Percentiles rank a stretch among this genome's conserved stretches.
These are phyloP conservation scores for Heliothis virescens DNA, from an alignment of 1,140 invertebrate genomes.

Conservation along the genomic window DNA sequence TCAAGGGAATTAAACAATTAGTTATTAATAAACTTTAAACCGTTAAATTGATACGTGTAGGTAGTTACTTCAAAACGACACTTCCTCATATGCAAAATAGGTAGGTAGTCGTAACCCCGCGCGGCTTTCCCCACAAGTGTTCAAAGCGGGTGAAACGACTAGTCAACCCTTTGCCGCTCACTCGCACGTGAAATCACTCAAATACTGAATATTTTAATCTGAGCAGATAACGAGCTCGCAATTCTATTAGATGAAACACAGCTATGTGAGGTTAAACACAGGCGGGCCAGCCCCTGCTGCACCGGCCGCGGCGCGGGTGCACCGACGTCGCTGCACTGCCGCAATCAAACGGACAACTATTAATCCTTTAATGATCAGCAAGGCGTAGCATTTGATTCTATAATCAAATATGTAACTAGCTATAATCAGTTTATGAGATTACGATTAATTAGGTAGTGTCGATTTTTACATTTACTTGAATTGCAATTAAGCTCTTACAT, in stretches of 20 bases:
- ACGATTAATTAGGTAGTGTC: too few relatives aligned
- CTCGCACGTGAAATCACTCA: constrained; percentile 86
- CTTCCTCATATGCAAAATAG: constrained; percentile 76
- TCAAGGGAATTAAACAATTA: constrained; percentile 37
- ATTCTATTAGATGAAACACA: constrained; percentile 86
- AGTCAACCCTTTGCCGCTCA: constrained; percentile 85
- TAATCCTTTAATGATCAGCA: constrained; percentile 51
- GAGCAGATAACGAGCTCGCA: constrained; percentile 86
- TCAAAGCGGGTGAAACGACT: constrained; percentile 84
- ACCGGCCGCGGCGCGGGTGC: constrained; percentile 54
- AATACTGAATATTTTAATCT: constrained; percentile 87
- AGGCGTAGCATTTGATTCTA: constrained; percentile 15
- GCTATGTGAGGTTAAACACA: constrained; percentile 81
- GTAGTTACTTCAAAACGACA: constrained; percentile 59
- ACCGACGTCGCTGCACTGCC: constrained; percentile 2
- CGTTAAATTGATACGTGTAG: constrained; percentile 61
- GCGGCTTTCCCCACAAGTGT: constrained; percentile 79
- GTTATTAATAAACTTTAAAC: constrained; percentile 57
- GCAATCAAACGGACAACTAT: constrained; percentile 50
- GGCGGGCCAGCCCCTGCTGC: constrained; percentile 57
- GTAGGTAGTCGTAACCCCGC: constrained; percentile 68
- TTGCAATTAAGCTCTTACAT: too few relatives aligned
- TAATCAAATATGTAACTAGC: neutral
- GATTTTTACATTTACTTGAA: too few relatives aligned
- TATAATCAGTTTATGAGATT: too few relatives aligned